Base-by-base conservation (phyloP, 1,140 invertebrate species). In the Tetragnatha versicolor region DNA sequence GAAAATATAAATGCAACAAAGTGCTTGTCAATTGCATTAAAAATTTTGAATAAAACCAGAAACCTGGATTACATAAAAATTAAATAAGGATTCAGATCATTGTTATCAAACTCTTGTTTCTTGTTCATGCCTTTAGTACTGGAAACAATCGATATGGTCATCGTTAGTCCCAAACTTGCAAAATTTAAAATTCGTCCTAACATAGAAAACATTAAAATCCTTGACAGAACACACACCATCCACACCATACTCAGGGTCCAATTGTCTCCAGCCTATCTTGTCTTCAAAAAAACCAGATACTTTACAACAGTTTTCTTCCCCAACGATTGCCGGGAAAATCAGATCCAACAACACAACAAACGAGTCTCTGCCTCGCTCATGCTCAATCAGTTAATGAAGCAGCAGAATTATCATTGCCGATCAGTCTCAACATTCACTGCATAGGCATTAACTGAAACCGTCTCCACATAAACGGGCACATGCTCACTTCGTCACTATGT, bases 181-280 rank as follows among this genome's bases (percentile, higher is more conserved):
- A 53, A 72, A 72, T 72, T 51, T 72, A 72, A 31, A 72, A 51
- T 14, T 72, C 10, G 31, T 53, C 39, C 37, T 25, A 58, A 72
- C 68, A 58, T 51, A 72, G 47, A 72, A 69, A 58, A 72, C 68
- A 72, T 72, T 72, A 72, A 72, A 72, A 72, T 58, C 51, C 51
- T 29, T 37, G n/a, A 31, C 35, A 42, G 4, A 37, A 63, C 12
- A 63, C 22, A 35, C 20, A 63, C 3, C 14, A 37, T 25, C 22
- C 17, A 39, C 42, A 17, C 14, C 9, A 7, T 22, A 51, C 6
- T 66, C n/a, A n/a, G 7, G 22, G 22, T 45, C 42, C 27, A 27
- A 12, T 5, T 45, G n/a, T 22, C 63, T 45, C 42, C 14, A 63
- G 22, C 60, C 12, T 6, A 29, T 37, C 14, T 14, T 10, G 42